Conservation (phyloP, 2,797 vertebrate species). For the Ctenopoma kingsleyae region DNA sequence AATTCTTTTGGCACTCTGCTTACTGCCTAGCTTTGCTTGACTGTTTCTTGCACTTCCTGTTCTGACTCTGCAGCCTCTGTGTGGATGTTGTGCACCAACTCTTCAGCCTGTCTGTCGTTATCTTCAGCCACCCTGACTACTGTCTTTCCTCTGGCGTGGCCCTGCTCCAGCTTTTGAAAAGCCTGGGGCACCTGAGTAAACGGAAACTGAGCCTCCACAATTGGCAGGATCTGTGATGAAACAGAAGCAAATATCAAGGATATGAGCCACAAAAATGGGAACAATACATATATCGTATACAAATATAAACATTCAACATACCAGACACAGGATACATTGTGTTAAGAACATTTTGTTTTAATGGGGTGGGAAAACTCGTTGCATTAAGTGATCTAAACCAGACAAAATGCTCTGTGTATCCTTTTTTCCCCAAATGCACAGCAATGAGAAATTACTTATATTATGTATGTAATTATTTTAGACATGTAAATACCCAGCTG, state of each 20-base stretch:
- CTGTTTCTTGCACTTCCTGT: constrained; percentile 33
- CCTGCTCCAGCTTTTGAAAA: constrained; percentile 93
- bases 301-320: not conserved
- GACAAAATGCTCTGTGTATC: not conserved
- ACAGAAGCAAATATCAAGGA: constrained; percentile 17
- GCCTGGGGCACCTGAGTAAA: constrained; percentile 94
- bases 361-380: not conserved
- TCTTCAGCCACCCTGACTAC: constrained; percentile 86
- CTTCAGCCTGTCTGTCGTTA: constrained; percentile 45
- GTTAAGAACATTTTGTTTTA: too few relatives aligned
- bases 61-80: constrained; percentile 26
- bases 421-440: not conserved
- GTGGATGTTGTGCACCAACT: constrained; percentile 21
- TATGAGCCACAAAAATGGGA: constrained; percentile 5
- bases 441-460: not conserved
- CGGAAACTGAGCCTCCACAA: constrained; percentile 92
- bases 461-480: constrained; percentile 4
- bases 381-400: constrained; percentile 4
- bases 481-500: constrained; percentile 12
- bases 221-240: constrained; percentile 89
- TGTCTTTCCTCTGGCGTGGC: constrained; percentile 95
- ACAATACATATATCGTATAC: not conserved
- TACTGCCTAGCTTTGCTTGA: constrained; percentile 35
- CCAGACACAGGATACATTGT: not conserved
- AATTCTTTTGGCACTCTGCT: constrained; percentile 7